Evolutionary conservation across 2,113 vertebrate genomes (phyloP).

Genomic region (Climacteris rufus): DNA sequence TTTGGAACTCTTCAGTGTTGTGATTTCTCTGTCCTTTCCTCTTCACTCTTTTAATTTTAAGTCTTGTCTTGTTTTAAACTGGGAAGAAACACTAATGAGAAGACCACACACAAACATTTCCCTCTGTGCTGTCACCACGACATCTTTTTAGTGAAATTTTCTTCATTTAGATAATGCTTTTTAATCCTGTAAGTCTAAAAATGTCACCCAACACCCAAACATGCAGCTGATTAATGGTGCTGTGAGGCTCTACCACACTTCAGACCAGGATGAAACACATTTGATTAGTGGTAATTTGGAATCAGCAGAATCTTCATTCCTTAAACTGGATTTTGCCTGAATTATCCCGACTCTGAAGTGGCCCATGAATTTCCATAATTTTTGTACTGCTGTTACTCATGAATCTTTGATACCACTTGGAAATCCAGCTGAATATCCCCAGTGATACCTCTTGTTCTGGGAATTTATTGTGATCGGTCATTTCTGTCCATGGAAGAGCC

Average conservation of each 20-base stretch:
- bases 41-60: not conserved
- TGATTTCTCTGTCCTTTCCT: not conserved
- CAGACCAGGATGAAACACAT: not conserved
- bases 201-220: not conserved
- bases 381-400: not conserved
- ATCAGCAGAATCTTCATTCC: not conserved
- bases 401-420: not conserved
- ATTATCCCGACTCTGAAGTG: not conserved
- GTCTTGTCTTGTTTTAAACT: not conserved
- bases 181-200: not conserved
- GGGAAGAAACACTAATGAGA: not conserved
- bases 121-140: not conserved
- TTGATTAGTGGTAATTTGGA: not conserved
- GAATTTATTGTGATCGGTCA: not conserved
- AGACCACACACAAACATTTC: not conserved
- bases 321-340: not conserved
- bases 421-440: not conserved
- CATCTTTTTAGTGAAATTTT: not conserved
- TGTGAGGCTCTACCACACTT: not conserved
- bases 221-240: not conserved
- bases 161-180: not conserved
- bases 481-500: not conserved
- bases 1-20: not conserved
- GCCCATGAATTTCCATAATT: not conserved
- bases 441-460: not conserved